Percentiles rank a stretch among this genome's conserved stretches.
These are phyloP conservation scores for Aix galericulata DNA, from an alignment of 2,113 vertebrate species.

Conservation along the genomic window DNA sequence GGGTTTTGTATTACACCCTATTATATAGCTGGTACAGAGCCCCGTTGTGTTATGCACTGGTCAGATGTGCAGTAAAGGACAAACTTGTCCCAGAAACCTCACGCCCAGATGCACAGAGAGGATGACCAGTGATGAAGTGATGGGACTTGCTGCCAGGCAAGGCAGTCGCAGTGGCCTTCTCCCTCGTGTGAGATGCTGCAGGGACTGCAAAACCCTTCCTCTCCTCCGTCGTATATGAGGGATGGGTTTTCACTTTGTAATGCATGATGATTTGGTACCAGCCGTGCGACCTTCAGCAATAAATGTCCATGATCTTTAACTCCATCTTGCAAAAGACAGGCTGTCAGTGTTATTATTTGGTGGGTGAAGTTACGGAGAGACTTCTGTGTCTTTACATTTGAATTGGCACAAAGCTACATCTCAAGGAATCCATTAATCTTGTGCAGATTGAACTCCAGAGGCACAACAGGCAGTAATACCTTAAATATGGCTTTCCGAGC, in stretches of 20 bases:
- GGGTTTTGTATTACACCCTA: not conserved
- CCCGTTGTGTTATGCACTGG: not conserved
- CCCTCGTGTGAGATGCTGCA: not conserved
- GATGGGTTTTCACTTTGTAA: not conserved
- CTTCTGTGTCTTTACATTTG: slow-evolving; percentile 32
- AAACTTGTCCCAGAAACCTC: not conserved
- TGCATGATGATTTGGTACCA: not conserved
- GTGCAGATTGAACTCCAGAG: not conserved
- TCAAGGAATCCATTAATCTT: slow-evolving; percentile 37
- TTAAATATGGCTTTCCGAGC: slow-evolving; percentile 47
- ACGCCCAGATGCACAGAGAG: not conserved
- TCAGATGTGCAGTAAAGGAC: not conserved
- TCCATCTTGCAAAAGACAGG: slow-evolving; percentile 2
- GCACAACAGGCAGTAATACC: slow-evolving; percentile 49
- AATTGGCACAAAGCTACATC: slow-evolving; percentile 23
- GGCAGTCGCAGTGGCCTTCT: not conserved
- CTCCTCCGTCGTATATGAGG: not conserved
- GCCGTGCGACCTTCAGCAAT: not conserved
- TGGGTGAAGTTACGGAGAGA: not conserved
- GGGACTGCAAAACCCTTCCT: not conserved
- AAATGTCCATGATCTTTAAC: not conserved
- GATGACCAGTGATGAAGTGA: not conserved
- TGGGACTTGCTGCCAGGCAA: not conserved
- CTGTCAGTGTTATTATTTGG: not conserved
- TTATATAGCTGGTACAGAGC: not conserved